These are phyloP conservation scores for Basileuterus tristriatus DNA, from an alignment of 2,797 vertebrate genomes.

Conservation along the genomic window DNA sequence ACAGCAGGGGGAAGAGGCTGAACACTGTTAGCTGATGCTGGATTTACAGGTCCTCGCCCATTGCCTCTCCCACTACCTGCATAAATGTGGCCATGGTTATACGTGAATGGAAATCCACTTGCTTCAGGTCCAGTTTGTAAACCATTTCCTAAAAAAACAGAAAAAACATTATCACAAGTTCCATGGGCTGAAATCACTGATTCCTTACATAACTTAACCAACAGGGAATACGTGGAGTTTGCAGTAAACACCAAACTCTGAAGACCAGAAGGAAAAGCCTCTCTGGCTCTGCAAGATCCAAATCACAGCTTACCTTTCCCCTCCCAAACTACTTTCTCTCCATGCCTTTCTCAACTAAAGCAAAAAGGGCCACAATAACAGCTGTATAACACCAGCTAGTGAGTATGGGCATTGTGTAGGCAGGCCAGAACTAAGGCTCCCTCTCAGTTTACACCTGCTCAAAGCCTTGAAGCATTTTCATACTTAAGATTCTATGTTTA, in stretches of 20 bases:
- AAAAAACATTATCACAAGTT: neutral
- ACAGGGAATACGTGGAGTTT: neutral
- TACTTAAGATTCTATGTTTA: neutral
- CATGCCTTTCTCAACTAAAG: neutral
- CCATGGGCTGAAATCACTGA: neutral
- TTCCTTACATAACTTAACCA: neutral
- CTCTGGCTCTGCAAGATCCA: neutral
- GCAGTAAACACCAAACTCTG: neutral
- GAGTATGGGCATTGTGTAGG: neutral
- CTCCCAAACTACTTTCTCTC: neutral
- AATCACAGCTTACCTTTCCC: neutral
- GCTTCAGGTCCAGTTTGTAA: slow-evolving; percentile 80
- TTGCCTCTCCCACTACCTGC: slow-evolving; percentile 83
- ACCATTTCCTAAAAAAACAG: slow-evolving; percentile 84
- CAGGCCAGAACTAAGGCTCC: neutral
- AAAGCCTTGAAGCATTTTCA: neutral
- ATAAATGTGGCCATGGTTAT: slow-evolving; percentile 69
- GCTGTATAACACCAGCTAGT: neutral
- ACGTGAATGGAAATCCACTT: slow-evolving; percentile 73
- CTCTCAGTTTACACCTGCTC: neutral
- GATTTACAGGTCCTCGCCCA: slow-evolving; percentile 79
- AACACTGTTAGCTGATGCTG: slow-evolving; percentile 65
- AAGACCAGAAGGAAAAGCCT: neutral
- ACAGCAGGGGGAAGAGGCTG: slow-evolving; percentile 84
- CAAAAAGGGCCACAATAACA: neutral